phyloP scores from a whole-genome alignment of 30 jellyfish, hydroid and myxozoan genomes.

The Morbakka virulenta region DNA sequence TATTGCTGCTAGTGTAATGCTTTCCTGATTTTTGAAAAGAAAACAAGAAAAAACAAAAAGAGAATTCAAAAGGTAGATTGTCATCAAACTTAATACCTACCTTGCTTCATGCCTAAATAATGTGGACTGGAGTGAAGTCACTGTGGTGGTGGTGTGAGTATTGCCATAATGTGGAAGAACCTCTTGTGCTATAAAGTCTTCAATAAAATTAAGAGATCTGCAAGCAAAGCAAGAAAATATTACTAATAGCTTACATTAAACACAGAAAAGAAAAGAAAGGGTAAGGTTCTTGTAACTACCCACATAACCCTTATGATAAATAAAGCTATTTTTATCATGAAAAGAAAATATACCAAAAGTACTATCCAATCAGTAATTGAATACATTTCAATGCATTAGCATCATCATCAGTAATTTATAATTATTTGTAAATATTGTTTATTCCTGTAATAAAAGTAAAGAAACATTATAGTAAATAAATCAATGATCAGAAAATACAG shows the following conservation, averaged over 20 bases:
- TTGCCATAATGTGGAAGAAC: constrained; percentile 91
- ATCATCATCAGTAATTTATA: too few species aligned
- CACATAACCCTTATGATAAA: too few species aligned
- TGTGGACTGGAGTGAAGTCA: constrained; percentile 81
- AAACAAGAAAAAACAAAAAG: neutral
- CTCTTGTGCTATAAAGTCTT: constrained; percentile 72
- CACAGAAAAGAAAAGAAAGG: neutral
- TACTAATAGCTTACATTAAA: neutral
- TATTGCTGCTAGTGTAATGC: too few species aligned
- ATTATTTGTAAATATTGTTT: too few species aligned
- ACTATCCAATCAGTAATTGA: too few species aligned
- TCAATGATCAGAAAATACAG: too few species aligned
- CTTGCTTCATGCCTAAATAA: constrained; percentile 77
- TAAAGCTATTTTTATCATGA: too few species aligned
- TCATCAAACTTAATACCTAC: neutral
- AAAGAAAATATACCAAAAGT: too few species aligned
- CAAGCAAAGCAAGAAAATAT: neutral
- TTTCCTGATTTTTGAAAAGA: neutral
- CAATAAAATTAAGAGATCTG: constrained; percentile 66
- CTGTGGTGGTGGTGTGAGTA: constrained; percentile 89
- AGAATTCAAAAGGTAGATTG: neutral
- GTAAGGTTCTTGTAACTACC: neutral
- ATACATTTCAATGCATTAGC: too few species aligned
- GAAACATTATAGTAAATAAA: too few species aligned
- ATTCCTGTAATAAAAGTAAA: too few species aligned